Percentiles rank a stretch among this genome's conserved stretches.
Conservation (phyloP, 1,140 invertebrate species). For the Lethrus apterus region DNA sequence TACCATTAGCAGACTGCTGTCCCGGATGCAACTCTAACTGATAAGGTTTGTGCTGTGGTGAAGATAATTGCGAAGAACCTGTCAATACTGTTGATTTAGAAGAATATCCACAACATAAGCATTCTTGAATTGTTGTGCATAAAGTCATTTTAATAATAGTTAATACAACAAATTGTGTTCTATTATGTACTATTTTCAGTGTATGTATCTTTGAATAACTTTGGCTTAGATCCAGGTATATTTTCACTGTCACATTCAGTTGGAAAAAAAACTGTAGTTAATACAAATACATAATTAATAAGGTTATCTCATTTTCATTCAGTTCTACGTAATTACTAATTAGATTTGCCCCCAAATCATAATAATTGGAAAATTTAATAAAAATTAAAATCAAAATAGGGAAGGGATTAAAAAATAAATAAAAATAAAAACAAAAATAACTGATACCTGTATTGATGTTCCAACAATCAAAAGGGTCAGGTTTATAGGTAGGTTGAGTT, state of each 20-base stretch:
- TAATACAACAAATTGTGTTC: too few species aligned
- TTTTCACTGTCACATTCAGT: too few species aligned
- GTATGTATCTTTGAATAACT: too few species aligned
- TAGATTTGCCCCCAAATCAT: too few species aligned
- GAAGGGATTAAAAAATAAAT: conserved; percentile 9
- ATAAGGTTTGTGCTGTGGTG: conserved; percentile 57
- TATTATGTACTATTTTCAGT: too few species aligned
- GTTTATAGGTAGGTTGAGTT: conserved; percentile 24
- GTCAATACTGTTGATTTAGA: conserved; percentile 40
- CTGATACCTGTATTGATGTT: conserved; percentile 38
- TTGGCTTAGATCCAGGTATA: too few species aligned
- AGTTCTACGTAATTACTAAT: too few species aligned
- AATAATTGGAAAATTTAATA: conserved; percentile 1
- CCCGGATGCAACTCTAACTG: conserved; percentile 68
- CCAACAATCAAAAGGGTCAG: conserved; percentile 38
- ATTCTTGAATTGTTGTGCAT: conserved; percentile 24
- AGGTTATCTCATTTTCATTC: too few species aligned
- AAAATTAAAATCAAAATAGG: too few species aligned
- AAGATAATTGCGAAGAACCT: conserved; percentile 64
- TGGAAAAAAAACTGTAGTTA: too few species aligned
- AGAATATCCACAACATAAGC: conserved; percentile 39
- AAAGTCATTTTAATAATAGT: too few species aligned
- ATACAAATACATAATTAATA: too few species aligned
- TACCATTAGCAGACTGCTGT: conserved; percentile 68
- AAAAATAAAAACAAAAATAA: conserved; percentile 29